These are phyloP conservation scores for Eurypyga helias DNA, from an alignment of 2,113 vertebrate species.

Conservation along the genomic window DNA sequence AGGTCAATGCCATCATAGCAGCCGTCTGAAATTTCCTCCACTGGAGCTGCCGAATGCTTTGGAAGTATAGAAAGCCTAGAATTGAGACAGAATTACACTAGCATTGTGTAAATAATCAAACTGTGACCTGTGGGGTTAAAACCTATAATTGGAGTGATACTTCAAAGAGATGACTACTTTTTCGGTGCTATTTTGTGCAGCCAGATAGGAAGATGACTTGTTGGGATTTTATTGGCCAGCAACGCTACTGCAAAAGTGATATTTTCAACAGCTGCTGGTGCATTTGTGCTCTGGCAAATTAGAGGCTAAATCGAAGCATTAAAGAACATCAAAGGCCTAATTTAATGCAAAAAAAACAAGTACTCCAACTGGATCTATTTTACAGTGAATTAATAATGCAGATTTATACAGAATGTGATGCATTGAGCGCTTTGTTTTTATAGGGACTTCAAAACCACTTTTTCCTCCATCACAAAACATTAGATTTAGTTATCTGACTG, in stretches of 20 bases:
- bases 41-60: constrained; percentile 81
- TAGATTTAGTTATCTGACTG: constrained; percentile 19
- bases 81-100: constrained; percentile 92
- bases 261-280: constrained; percentile 88
- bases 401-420: constrained; percentile 73
- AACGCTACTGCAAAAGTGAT: constrained; percentile 85
- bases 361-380: constrained; percentile 81
- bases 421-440: constrained; percentile 64
- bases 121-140: constrained; percentile 97
- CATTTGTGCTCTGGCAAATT: constrained; percentile 84
- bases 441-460: constrained; percentile 33
- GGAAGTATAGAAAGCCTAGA: constrained; percentile 87
- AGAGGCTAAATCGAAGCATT: constrained; percentile 83
- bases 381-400: constrained; percentile 82
- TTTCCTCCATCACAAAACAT: constrained; percentile 41
- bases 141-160: constrained; percentile 98
- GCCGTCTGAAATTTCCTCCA: constrained; percentile 85
- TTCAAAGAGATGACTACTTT: constrained; percentile 98
- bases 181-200: constrained; percentile 84
- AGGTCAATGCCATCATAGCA: constrained; percentile 86
- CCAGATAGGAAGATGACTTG: constrained; percentile 80
- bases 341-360: constrained; percentile 84
- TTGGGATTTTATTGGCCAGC: constrained; percentile 80
- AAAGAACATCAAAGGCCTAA: constrained; percentile 84
- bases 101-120: constrained; percentile 99